Base-by-base conservation (phyloP, 2,888 invertebrate genomes). In the Drosophila kuntzei region DNA sequence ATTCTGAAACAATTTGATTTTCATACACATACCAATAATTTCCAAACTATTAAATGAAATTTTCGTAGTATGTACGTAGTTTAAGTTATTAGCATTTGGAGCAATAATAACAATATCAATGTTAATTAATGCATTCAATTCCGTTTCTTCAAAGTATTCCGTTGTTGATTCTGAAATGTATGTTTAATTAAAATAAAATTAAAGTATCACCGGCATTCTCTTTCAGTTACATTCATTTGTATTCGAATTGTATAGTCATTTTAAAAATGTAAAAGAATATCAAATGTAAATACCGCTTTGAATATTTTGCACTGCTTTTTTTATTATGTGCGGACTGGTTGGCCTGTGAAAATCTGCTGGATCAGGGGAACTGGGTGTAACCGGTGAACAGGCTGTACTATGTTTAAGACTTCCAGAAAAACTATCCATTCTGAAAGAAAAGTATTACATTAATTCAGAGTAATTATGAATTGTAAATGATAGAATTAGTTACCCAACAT, bases 41-140 rank as follows among this genome's bases (percentile, higher is more conserved):
- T 98, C 98, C 77, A 98, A 93, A 91, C 97, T 98, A 90, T 98
- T 98, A 90, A 98, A 98, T 80, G 98, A 95, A 81, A 98, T 96
- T 87, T 96, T 97, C 0, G 97, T 96, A 49, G 97, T 95, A 80
- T 96, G 95, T 44, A 65, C 62, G 34, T 60, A 71, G n/a, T 94
- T 85, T 34, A 94, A 93, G 76, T 94, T 94, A 16, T 71, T 80
- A 2, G 81, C 81, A 20, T 71, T 76, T 6, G 88, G 80, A 16
- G 89, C 79, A 39, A 90, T 94, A 0, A 97, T 95, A 47, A 96
- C 95, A 18, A 98, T 94, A 89, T 98, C 98, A 3, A 97, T 94
- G 58, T 95, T 95, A 41, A 96, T 96, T 6, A 97, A 91, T 0
- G 96, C 96, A 80, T 96, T 95, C 2, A 95, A 94, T 74, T 95